Base-by-base conservation (phyloP, 1,140 invertebrate genomes). In the Pissodes strobi region DNA sequence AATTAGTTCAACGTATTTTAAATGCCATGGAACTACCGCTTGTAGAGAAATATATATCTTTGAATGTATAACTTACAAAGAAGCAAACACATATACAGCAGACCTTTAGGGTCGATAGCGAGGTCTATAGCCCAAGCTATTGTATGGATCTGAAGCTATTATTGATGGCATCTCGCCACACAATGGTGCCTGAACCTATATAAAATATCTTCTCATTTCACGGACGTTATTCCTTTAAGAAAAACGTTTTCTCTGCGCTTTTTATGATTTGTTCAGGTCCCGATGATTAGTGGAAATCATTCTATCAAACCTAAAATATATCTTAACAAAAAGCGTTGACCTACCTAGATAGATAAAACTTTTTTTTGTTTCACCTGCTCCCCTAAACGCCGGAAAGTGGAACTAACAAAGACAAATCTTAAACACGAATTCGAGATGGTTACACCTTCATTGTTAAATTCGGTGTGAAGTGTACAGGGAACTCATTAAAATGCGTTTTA, bases 241-340 rank as follows among this genome's bases (percentile, higher is more conserved):
- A 51, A 51, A 51, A 51, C 48, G 22, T 51, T 51, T 30, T 15
- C 22, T 51, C 23, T 30, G 25, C 12, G 8, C 48, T 51, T 51
- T 51, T 51, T 51, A 51, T 23, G 48, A 51, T 51, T 51, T 51
- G 48, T 51, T 51, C 48, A 51, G 48, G 48, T 25, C 12, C 48
- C 48, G 23, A 51, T 51, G 48, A 51, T 51, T 51, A 51, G 48
- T 46, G 43, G 48, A 12, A 51, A 51, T 13, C 22, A 30, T 25
- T 51, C 48, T 30, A 51, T 51, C 17, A 51, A 51, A n/a, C 4
- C 9, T 5, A 9, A 9, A 27, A 27, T 27, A 9, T 27, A 27
- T 27, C 25, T 5, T 27, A 27, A 27, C n/a, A n/a, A n/a, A n/a
- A n/a, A n/a, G n/a, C n/a, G n/a, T n/a, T n/a, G n/a, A n/a, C 25